Evolutionary conservation across 2,797 vertebrate species (phyloP).

Genomic region (Petrocephalus sullivani): DNA sequence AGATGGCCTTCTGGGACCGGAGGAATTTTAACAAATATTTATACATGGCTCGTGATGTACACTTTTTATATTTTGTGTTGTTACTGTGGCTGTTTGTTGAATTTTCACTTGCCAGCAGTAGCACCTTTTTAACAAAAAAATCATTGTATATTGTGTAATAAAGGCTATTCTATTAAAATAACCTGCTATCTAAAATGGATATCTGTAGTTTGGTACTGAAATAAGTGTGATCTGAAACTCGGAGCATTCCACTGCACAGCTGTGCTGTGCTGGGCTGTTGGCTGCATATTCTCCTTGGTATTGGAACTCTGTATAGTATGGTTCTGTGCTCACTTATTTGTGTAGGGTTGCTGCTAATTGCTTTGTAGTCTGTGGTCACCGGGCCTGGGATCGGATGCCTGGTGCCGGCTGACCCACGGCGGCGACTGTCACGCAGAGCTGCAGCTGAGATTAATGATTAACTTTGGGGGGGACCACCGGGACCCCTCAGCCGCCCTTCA

Average conservation of each 20-base stretch:
- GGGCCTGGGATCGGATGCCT: not conserved
- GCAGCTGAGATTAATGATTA: not conserved
- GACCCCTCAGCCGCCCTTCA: not conserved
- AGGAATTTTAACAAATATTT: not conserved
- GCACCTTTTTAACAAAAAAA: not conserved
- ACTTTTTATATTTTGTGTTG: not conserved
- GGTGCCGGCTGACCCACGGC: not conserved
- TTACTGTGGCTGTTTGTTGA: not conserved
- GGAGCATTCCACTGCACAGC: not conserved
- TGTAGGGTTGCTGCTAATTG: not conserved
- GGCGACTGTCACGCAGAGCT: not conserved
- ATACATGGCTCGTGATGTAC: not conserved
- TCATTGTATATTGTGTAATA: not conserved
- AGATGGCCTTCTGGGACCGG: not conserved
- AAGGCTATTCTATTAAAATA: not conserved
- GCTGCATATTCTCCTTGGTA: not conserved
- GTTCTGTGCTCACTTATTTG: constrained; percentile 32
- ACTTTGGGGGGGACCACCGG: not conserved
- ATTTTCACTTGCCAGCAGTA: not conserved
- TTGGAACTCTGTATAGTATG: constrained; percentile 18
- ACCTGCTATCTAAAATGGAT: not conserved
- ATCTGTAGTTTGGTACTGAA: not conserved
- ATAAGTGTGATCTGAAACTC: not conserved
- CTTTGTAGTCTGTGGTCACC: not conserved
- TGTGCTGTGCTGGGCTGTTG: not conserved